Percentiles rank a stretch among this genome's conserved stretches.
phyloP scores from a whole-genome alignment of 2,113 vertebrate genomes.

The Amblyornis subalaris region DNA sequence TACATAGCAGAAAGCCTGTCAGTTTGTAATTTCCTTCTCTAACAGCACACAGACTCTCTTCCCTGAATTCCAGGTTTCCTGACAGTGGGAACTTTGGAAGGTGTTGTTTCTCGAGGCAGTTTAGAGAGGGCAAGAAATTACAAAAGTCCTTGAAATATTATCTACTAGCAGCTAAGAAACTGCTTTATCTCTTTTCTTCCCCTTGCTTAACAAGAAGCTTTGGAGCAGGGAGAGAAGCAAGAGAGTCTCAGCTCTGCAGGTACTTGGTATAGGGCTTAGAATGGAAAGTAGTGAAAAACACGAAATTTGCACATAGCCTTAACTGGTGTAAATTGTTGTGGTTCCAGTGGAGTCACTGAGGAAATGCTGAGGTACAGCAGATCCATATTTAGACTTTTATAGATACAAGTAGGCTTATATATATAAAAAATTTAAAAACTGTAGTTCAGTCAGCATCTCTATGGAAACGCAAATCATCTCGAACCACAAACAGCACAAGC shows the following conservation, averaged over 20 bases:
- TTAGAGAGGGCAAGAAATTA: neutral
- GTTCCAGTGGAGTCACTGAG: neutral
- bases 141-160: neutral
- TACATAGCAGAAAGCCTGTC: neutral
- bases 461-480: constrained; percentile 52
- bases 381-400: constrained; percentile 37
- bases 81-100: neutral
- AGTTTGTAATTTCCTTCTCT: neutral
- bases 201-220: neutral
- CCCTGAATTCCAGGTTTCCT: neutral
- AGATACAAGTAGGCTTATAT: constrained; percentile 6
- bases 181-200: neutral
- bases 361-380: constrained; percentile 5
- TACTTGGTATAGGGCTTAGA: neutral
- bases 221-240: neutral
- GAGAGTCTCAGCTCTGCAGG: neutral
- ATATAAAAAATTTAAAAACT: constrained; percentile 1
- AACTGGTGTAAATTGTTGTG: neutral
- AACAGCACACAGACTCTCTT: neutral
- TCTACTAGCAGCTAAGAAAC: neutral
- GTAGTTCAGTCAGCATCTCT: constrained; percentile 46
- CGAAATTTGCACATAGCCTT: constrained; percentile 10
- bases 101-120: neutral
- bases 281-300: neutral
- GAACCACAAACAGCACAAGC: constrained; percentile 25